Evolutionary conservation across 2,888 invertebrate species (phyloP).

Genomic region (Aphrophora alni): DNA sequence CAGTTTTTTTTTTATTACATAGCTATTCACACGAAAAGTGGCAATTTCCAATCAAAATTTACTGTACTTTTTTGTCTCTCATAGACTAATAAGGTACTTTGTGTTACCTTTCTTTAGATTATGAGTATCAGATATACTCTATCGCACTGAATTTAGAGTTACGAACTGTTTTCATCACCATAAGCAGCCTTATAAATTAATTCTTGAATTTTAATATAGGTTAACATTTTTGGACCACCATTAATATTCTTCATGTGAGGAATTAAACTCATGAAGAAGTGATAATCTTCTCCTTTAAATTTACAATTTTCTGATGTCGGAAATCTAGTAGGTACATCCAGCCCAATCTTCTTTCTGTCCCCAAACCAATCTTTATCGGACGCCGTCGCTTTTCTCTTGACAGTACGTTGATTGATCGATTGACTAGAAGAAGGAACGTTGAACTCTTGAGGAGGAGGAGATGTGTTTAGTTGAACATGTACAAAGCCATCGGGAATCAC

Average conservation of each 20-base stretch:
- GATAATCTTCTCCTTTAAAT: not conserved
- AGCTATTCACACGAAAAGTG: too few species aligned
- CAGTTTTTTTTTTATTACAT: too few species aligned
- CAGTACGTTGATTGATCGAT: not conserved
- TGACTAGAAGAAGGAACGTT: not conserved
- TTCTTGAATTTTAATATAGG: not conserved
- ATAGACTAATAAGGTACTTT: too few species aligned
- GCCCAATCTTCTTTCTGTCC: not conserved
- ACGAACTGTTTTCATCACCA: not conserved
- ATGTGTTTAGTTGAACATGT: not conserved
- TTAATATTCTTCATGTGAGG: not conserved
- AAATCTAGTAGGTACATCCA: not conserved
- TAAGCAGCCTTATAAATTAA: not conserved
- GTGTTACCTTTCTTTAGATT: too few species aligned
- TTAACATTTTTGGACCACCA: not conserved
- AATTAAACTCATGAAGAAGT: not conserved
- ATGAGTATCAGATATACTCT: too few species aligned
- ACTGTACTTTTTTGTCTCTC: too few species aligned
- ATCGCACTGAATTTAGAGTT: not conserved
- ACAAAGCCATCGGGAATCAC: not conserved
- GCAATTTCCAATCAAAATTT: too few species aligned
- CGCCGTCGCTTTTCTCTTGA: not conserved
- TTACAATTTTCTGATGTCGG: not conserved
- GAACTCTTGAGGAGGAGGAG: not conserved
- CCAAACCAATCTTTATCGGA: not conserved